Percentiles rank a stretch among this genome's conserved stretches.
Evolutionary conservation across 2,113 vertebrate genomes (phyloP).

Genomic region (Syrmaticus mikado): DNA sequence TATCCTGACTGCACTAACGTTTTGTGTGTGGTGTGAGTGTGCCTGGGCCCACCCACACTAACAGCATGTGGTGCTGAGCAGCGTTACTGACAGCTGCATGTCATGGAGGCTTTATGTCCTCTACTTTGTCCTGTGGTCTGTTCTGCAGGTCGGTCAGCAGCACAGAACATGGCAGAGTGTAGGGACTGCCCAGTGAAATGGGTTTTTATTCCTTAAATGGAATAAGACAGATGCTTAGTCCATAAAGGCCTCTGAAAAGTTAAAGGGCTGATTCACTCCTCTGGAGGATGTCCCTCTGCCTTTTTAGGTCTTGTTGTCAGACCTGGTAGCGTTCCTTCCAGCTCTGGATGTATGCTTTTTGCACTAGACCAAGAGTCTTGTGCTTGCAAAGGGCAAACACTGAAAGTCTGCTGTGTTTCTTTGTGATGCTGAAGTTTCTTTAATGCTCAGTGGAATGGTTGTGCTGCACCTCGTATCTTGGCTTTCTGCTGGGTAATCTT

Average conservation of each 20-base stretch:
- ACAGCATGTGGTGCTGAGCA: slow-evolving; percentile 50
- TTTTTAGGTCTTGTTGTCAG: neutral
- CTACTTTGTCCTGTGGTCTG: neutral
- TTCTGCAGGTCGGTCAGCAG: neutral
- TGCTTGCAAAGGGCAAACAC: slow-evolving; percentile 15
- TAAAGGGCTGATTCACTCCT: neutral
- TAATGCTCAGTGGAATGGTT: neutral
- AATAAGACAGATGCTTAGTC: neutral
- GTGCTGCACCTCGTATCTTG: slow-evolving; percentile 49
- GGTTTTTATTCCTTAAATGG: neutral
- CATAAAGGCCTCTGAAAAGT: neutral
- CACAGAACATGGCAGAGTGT: neutral
- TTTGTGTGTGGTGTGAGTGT: slow-evolving; percentile 32
- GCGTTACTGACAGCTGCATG: neutral
- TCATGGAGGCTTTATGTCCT: neutral
- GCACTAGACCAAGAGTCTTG: neutral
- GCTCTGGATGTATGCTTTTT: neutral
- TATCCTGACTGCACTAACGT: neutral
- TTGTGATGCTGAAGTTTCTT: slow-evolving; percentile 23
- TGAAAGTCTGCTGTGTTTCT: neutral
- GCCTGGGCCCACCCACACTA: neutral
- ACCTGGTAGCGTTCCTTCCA: neutral
- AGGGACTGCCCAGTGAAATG: neutral
- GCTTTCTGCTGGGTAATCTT: slow-evolving; percentile 54
- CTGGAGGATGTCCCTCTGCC: neutral